A percentile compares a stretch with the other conserved stretches of the same genome.
Evolutionary conservation across 2,797 vertebrate genomes (phyloP).

Genomic region (Rachycentron canadum): DNA sequence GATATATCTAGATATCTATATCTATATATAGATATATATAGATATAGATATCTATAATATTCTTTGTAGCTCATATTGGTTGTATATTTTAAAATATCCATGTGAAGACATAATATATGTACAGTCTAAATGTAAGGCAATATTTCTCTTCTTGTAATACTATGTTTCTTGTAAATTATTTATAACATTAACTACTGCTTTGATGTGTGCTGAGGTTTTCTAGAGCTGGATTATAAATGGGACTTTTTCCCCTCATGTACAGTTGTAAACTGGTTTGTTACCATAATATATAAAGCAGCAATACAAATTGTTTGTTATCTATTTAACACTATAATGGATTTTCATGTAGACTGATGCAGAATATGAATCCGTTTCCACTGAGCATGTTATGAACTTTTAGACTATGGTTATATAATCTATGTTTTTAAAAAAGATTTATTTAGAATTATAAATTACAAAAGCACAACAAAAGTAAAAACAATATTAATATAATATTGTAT

Average conservation of each 20-base stretch:
- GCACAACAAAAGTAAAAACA: neutral
- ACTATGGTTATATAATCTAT: neutral
- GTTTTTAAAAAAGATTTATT: neutral
- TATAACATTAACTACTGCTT: conserved; percentile 47
- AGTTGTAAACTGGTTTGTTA: conserved; percentile 46
- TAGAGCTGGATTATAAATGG: conserved; percentile 28
- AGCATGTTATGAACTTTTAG: neutral
- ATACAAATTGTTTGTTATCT: conserved; percentile 16
- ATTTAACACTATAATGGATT: neutral
- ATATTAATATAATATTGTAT: neutral
- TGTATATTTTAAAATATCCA: conserved; percentile 42
- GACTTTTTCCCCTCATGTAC: conserved; percentile 16
- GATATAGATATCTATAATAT: conserved; percentile 70
- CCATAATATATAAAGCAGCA: conserved; percentile 36
- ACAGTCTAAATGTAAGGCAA: conserved; percentile 43
- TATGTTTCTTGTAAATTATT: conserved; percentile 66
- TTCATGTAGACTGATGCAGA: neutral
- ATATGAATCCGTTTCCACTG: neutral
- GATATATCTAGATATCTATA: too few species aligned
- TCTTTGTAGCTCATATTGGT: conserved; percentile 32
- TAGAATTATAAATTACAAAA: neutral
- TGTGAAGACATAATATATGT: conserved; percentile 50
- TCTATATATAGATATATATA: too few species aligned
- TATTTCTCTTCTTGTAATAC: conserved; percentile 16
- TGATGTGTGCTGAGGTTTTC: conserved; percentile 48